Evolutionary conservation across 2,113 vertebrate species (phyloP).

Genomic region (Serinus canaria): DNA sequence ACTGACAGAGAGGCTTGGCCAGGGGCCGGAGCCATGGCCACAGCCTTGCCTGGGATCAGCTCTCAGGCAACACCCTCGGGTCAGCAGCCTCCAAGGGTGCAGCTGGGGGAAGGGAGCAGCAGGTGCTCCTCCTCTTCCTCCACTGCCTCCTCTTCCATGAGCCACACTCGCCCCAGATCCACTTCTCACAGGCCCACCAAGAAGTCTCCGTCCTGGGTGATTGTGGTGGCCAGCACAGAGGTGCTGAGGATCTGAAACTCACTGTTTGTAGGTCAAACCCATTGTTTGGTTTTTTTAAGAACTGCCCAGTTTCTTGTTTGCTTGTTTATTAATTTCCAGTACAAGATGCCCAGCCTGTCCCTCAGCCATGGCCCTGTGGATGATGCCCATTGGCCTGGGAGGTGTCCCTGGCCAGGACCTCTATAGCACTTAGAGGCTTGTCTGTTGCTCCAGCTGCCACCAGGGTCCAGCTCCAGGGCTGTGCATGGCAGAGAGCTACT

Average conservation of each 20-base stretch:
- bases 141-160: not conserved
- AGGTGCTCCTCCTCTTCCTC: not conserved
- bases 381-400: not conserved
- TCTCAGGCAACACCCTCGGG: rapidly evolving
- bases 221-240: not conserved
- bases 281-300: not conserved
- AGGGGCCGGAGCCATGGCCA: rapidly evolving
- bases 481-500: not conserved
- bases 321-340: not conserved
- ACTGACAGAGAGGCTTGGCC: rapidly evolving
- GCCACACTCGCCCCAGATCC: not conserved
- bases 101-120: not conserved
- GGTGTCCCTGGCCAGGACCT: not conserved
- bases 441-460: not conserved
- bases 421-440: not conserved
- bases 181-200: not conserved
- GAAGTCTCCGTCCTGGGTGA: not conserved
- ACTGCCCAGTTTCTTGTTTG: not conserved
- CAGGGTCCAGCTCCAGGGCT: not conserved
- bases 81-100: not conserved
- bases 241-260: not conserved
- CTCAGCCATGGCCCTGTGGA: not conserved
- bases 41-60: not conserved
- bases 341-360: not conserved
- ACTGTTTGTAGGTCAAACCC: not conserved